A percentile compares a stretch with the other conserved stretches of the same genome.
phyloP scores from a whole-genome alignment of 2,888 invertebrate genomes.

The Rotaria socialis region DNA sequence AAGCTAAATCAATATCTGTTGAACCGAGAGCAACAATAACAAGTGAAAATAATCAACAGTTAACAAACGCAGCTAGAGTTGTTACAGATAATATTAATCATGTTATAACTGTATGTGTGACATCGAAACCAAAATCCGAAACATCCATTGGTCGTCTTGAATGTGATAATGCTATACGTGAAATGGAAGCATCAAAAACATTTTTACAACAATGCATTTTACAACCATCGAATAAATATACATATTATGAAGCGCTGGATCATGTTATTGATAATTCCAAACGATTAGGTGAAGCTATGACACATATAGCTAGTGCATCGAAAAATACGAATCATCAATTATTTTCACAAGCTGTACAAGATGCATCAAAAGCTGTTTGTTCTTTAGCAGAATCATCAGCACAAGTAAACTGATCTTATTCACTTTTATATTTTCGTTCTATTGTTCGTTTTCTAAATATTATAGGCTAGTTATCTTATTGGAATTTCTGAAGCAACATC shows the following conservation, averaged over 20 bases:
- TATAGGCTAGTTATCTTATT: slow-evolving; percentile 78
- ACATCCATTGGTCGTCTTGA: slow-evolving; percentile 70
- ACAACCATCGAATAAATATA: neutral
- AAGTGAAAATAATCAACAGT: slow-evolving; percentile 61
- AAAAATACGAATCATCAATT: slow-evolving; percentile 37
- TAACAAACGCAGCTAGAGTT: slow-evolving; percentile 69
- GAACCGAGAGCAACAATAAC: neutral
- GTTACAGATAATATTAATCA: slow-evolving; percentile 68
- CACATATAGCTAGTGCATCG: slow-evolving; percentile 40
- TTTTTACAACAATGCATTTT: slow-evolving; percentile 32
- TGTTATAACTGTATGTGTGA: slow-evolving; percentile 73
- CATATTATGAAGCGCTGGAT: slow-evolving; percentile 24
- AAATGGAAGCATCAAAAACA: slow-evolving; percentile 68
- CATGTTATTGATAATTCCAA: slow-evolving; percentile 10
- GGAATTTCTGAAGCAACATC: slow-evolving; percentile 86
- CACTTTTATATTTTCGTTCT: slow-evolving; percentile 28
- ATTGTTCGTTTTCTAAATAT: neutral
- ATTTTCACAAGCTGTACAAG: slow-evolving; percentile 50
- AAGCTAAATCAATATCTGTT: neutral
- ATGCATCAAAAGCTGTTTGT: slow-evolving; percentile 69
- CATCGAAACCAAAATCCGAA: neutral
- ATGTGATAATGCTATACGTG: slow-evolving; percentile 83
- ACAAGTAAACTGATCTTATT: slow-evolving; percentile 63
- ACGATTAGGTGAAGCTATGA: slow-evolving; percentile 41
- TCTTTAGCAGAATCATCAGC: slow-evolving; percentile 86